These are phyloP conservation scores for Heliothis peltigera DNA, from an alignment of 2,888 invertebrate species.

Conservation along the genomic window DNA sequence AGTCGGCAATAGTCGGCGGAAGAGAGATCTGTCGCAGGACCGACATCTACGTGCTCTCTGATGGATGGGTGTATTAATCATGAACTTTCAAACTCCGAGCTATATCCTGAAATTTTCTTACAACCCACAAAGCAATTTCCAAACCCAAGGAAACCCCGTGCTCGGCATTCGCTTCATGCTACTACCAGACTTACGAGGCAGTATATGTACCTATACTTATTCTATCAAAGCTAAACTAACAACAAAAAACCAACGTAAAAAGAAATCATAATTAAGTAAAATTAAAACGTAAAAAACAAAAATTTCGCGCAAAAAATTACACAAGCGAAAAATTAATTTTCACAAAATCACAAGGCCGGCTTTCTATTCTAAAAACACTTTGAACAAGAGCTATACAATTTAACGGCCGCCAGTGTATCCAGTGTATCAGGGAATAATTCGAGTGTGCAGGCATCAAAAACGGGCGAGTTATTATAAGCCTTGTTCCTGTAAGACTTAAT, in stretches of 20 bases:
- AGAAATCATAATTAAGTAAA: constrained; percentile 28
- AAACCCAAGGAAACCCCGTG: too few relatives aligned
- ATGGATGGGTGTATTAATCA: too few relatives aligned
- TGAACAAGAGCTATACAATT: constrained; percentile 30
- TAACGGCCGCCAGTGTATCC: constrained; percentile 61
- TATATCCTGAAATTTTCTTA: too few relatives aligned
- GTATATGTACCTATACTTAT: too few relatives aligned
- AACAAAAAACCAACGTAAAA: constrained; percentile 26
- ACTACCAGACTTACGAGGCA: too few relatives aligned
- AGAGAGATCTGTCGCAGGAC: too few relatives aligned
- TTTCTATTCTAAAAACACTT: constrained; percentile 34
- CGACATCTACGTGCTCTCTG: too few relatives aligned
- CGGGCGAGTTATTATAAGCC: constrained; percentile 69
- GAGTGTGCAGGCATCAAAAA: constrained; percentile 72
- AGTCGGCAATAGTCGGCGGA: too few relatives aligned
- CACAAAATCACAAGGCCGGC: constrained; percentile 28
- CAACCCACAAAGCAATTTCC: too few relatives aligned
- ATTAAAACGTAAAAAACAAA: constrained; percentile 6
- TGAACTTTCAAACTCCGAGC: too few relatives aligned
- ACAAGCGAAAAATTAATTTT: constrained; percentile 35
- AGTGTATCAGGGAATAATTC: constrained; percentile 66
- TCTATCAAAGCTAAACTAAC: neutral
- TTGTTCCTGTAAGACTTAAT: constrained; percentile 71
- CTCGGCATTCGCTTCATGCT: too few relatives aligned
- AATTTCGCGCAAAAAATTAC: constrained; percentile 17